phyloP scores from a whole-genome alignment of 2,113 vertebrate species.

The Zonotrichia leucophrys region DNA sequence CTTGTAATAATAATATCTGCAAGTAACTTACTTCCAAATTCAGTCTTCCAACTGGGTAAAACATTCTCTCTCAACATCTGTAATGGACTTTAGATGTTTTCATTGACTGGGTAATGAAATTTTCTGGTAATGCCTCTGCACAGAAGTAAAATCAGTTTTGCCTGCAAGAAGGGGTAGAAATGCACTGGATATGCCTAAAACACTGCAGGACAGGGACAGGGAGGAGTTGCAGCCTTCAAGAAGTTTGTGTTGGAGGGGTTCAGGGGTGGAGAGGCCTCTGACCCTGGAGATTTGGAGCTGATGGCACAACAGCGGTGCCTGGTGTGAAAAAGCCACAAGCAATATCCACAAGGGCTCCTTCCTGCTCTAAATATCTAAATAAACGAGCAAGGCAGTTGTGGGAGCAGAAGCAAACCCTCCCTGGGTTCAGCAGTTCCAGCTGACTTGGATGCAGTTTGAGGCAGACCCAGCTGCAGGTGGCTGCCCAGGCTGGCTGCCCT shows the following conservation, averaged over 20 bases:
- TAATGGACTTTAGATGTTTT: background rate
- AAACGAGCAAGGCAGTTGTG: background rate
- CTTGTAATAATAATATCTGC: slow-evolving; percentile 39
- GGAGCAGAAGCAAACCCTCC: background rate
- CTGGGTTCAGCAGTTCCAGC: background rate
- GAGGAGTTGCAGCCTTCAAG: background rate
- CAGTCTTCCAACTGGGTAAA: slow-evolving; percentile 14
- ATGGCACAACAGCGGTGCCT: background rate
- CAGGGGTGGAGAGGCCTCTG: background rate
- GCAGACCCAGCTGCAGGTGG: background rate
- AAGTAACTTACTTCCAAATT: slow-evolving; percentile 32
- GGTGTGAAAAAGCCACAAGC: background rate
- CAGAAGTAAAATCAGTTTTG: background rate
- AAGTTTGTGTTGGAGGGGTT: background rate
- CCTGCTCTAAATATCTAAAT: background rate
- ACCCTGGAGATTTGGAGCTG: background rate
- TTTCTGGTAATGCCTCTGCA: background rate
- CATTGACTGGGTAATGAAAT: background rate
- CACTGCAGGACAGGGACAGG: background rate
- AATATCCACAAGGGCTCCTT: background rate
- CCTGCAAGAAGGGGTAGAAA: background rate
- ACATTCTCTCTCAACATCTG: background rate
- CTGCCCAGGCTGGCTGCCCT: background rate
- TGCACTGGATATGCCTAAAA: background rate
- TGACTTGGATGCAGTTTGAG: background rate